phyloP scores from a whole-genome alignment of 2,113 vertebrate species.

The Notarius quadriscutis region DNA sequence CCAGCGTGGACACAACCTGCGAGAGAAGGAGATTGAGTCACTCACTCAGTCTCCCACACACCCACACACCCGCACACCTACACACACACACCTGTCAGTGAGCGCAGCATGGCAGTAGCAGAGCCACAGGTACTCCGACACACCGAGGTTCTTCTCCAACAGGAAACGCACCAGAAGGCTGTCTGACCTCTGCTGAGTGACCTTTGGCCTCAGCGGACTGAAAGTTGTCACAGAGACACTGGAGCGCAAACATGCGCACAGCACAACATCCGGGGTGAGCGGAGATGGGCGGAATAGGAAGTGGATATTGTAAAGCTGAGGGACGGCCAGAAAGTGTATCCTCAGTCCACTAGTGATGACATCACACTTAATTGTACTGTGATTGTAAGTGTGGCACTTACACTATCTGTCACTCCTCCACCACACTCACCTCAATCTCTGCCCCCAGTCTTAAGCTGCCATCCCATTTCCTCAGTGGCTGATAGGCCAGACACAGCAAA shows the following conservation, averaged over 20 bases:
- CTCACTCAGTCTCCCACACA: conserved; percentile 27
- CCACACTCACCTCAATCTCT: conserved; percentile 72
- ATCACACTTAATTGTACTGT: conserved; percentile 6
- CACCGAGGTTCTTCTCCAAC: conserved; percentile 70
- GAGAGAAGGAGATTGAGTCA: conserved; percentile 27
- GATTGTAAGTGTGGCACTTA: background rate
- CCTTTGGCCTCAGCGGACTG: conserved; percentile 66
- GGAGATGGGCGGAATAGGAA: conserved; percentile 75
- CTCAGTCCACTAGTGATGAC: background rate
- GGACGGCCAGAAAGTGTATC: background rate
- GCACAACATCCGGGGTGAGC: conserved; percentile 69
- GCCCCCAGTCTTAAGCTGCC: conserved; percentile 75
- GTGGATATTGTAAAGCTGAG: conserved; percentile 79
- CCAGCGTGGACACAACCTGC: conserved; percentile 61
- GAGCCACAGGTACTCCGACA: conserved; percentile 80
- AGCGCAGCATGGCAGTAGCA: conserved; percentile 63
- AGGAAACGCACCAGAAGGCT: conserved; percentile 69
- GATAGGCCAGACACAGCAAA: conserved; percentile 83
- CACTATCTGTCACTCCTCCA: background rate
- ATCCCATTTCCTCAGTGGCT: conserved; percentile 69
- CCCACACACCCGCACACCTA: conserved; percentile 28
- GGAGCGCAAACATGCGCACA: conserved; percentile 80
- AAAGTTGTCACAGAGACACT: conserved; percentile 74
- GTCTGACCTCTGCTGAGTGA: conserved; percentile 53
- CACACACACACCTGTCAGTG: conserved; percentile 59